Conservation (phyloP, 2,113 vertebrate species). For the Nymphicus hollandicus region DNA sequence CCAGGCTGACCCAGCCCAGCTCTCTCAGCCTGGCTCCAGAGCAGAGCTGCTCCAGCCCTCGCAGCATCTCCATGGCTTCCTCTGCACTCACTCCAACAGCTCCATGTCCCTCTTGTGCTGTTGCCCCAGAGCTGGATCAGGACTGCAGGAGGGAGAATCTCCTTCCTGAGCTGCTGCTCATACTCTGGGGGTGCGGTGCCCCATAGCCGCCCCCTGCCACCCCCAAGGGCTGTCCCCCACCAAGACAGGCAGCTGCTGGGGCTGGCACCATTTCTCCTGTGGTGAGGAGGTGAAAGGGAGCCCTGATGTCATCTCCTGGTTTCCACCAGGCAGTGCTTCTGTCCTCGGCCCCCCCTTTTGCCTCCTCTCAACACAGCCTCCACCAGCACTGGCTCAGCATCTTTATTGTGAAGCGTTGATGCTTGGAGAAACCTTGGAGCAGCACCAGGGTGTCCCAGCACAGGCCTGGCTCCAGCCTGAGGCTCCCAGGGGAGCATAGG, state of each 20-base stretch:
- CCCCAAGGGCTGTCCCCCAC: neutral
- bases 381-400: neutral
- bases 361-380: neutral
- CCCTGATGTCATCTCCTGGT: accelerated
- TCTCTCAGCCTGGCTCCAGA: neutral
- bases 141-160: neutral
- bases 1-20: too few relatives aligned
- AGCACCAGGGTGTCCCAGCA: accelerated
- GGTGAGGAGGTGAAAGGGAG: neutral
- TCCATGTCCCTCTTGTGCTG: neutral
- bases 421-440: neutral
- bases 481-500: too few relatives aligned
- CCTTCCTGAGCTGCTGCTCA: neutral
- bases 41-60: too few relatives aligned
- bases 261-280: neutral
- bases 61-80: neutral
- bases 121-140: neutral
- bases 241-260: neutral
- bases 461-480: accelerated
- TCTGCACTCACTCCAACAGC: accelerated
- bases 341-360: neutral
- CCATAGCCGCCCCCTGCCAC: neutral
- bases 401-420: neutral
- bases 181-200: neutral
- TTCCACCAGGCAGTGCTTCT: too few relatives aligned